A percentile compares a stretch with the other conserved stretches of the same genome.
Conservation (phyloP, 2,113 vertebrate genomes). For the Neolamprologus caudopunctatus region DNA sequence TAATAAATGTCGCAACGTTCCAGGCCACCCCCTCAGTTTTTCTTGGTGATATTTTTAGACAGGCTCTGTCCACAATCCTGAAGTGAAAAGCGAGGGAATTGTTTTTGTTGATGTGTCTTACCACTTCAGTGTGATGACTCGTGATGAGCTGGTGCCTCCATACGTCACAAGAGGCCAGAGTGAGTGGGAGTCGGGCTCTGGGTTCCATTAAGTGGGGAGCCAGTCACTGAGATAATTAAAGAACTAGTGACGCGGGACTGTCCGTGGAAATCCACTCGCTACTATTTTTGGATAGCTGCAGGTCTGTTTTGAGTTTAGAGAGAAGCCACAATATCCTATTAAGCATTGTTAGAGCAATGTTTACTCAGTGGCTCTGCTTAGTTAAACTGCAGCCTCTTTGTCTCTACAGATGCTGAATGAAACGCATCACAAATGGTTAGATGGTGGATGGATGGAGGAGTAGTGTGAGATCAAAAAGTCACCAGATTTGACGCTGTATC, state of each 20-base stretch:
- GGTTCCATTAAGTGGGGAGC: conserved; percentile 57
- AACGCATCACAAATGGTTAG: background rate
- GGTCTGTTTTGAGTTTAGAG: conserved; percentile 64
- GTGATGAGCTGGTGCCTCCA: conserved; percentile 52
- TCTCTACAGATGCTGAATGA: background rate
- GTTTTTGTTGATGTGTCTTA: conserved; percentile 63
- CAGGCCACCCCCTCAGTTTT: conserved; percentile 42
- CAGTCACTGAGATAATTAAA: conserved; percentile 43
- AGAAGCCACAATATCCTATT: conserved; percentile 66
- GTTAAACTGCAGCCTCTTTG: background rate
- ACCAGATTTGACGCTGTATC: background rate
- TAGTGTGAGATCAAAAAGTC: background rate
- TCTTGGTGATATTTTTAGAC: conserved; percentile 65
- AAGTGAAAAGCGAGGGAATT: conserved; percentile 52
- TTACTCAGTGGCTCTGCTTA: conserved; percentile 20
- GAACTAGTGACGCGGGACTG: conserved; percentile 28
- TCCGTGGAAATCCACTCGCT: conserved; percentile 51
- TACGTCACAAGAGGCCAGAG: conserved; percentile 58
- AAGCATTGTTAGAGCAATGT: conserved; percentile 55
- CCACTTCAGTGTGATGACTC: conserved; percentile 65
- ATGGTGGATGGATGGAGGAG: background rate
- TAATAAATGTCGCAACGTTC: conserved; percentile 58
- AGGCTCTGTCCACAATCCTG: conserved; percentile 24
- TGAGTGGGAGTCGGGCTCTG: conserved; percentile 69
- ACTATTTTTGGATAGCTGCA: conserved; percentile 56